phyloP scores from a whole-genome alignment of 2,113 vertebrate species.

The Gobius niger region DNA sequence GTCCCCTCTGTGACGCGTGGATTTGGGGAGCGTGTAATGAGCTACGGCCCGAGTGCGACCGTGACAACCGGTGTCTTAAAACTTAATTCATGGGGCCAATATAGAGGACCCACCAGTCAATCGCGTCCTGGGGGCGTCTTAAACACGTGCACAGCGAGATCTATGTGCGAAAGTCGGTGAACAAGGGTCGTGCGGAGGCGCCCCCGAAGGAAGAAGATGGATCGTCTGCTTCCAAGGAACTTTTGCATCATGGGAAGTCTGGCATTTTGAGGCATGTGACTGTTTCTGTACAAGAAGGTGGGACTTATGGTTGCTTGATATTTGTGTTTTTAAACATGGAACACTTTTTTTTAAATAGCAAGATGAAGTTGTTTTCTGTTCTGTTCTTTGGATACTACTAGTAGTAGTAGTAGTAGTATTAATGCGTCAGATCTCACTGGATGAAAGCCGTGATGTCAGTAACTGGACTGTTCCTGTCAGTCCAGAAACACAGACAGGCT shows the following conservation, averaged over 20 bases:
- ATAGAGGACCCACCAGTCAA: conserved; percentile 43
- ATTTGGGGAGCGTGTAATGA: conserved; percentile 44
- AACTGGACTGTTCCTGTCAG: too few relatives aligned
- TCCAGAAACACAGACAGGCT: too few relatives aligned
- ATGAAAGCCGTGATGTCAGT: too few relatives aligned
- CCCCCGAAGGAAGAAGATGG: conserved; percentile 23
- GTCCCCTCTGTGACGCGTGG: conserved; percentile 58
- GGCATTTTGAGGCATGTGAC: conserved; percentile 16
- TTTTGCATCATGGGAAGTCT: conserved; percentile 35
- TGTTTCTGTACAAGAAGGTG: conserved; percentile 8
- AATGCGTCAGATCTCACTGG: too few relatives aligned
- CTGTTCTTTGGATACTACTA: not conserved
- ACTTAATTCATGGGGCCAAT: conserved; percentile 57
- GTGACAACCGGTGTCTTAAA: conserved; percentile 50
- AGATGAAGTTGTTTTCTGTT: too few relatives aligned
- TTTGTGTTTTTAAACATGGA: too few relatives aligned
- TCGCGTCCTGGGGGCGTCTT: conserved; percentile 48
- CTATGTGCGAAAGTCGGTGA: conserved; percentile 40
- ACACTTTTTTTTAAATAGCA: too few relatives aligned
- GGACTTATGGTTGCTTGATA: too few relatives aligned
- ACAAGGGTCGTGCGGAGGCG: conserved; percentile 33
- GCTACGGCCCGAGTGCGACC: conserved; percentile 31
- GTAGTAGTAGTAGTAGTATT: not conserved
- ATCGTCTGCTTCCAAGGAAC: conserved; percentile 7
- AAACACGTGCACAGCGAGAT: conserved; percentile 43